Evolutionary conservation across 2,113 vertebrate genomes (phyloP).

Genomic region (Callionymus lyra): DNA sequence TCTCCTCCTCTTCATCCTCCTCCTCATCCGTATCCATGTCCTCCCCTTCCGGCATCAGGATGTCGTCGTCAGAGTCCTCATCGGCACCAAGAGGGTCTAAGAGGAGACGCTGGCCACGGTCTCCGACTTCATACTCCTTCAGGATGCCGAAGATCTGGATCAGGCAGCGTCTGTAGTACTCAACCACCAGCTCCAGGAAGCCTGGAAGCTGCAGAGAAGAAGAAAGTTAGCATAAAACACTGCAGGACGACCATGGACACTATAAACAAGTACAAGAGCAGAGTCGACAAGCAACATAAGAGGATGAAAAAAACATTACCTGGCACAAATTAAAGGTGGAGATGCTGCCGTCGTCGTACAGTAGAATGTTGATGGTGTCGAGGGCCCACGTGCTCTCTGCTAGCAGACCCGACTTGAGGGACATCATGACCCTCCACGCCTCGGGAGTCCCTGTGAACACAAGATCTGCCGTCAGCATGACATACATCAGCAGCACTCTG

Average conservation of each 20-base stretch:
- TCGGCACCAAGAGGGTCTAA: constrained; percentile 76
- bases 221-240: neutral
- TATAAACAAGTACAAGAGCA: no score
- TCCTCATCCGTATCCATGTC: constrained; percentile 62
- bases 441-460: constrained; percentile 85
- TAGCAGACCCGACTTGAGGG: constrained; percentile 91
- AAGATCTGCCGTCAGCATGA: neutral
- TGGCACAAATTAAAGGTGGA: constrained; percentile 94
- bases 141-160: constrained; percentile 97
- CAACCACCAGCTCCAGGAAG: constrained; percentile 91
- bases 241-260: neutral
- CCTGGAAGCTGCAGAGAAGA: constrained; percentile 77
- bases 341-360: constrained; percentile 96
- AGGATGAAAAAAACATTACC: constrained; percentile 59
- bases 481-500: no score
- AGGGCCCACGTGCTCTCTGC: constrained; percentile 98
- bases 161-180: constrained; percentile 96
- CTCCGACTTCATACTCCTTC: constrained; percentile 95
- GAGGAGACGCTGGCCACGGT: constrained; percentile 89
- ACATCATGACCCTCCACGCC: constrained; percentile 99
- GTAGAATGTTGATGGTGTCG: constrained; percentile 97
- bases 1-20: constrained; percentile 64
- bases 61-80: constrained; percentile 72
- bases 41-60: constrained; percentile 69
- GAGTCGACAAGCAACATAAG: no score